Evolutionary conservation across 1,140 invertebrate species (phyloP), one percentile per base, ranked within the genome.

Genomic region (Vollenhovia emeryi): DNA sequence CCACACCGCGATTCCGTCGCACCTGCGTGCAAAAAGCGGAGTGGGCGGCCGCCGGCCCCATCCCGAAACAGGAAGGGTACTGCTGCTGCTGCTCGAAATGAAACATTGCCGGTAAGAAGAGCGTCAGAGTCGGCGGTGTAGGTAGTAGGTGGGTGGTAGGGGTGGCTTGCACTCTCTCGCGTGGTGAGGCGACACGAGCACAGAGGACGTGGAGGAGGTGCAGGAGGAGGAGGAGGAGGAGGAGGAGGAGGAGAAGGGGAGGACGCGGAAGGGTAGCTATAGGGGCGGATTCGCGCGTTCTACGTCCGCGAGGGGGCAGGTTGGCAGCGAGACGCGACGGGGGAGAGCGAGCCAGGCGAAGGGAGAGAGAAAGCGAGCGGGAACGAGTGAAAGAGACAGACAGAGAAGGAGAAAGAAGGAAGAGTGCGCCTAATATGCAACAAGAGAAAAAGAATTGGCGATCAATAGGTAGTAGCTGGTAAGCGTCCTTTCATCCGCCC

Each of bases 381-480:
- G 76, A 74, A 18, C 73, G 59, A 74, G 33, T 15, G 30, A 86
- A 13, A 33, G 27, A 64, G 73, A 78, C 76, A 55, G 75, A 73
- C 48, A 87, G 64, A 84, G 69, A 86, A 84, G 87, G 89, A 86
- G 86, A 91, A 91, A 90, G 90, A 91, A 92, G 83, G 87, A 90
- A 91, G 92, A 93, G 92, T 91, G 92, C 93, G 93, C 93, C 94
- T 95, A 94, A 95, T 95, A 95, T 95, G 94, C 93, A 95, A 94
- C 94, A 94, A 94, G 94, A 94, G 94, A 95, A 94, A 94, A 95
- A 94, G 94, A 95, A 95, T 94, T 93, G 94, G 92, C 94, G 94
- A 95, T 95, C 94, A 95, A 94, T 94, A 94, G 94, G 94, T 94
- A 95, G 94, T 95, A 94, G 94, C 93, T 94, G 93, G 94, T 94